Evolutionary conservation across 2,797 vertebrate species (phyloP).

Genomic region (Gymnocypris eckloni): DNA sequence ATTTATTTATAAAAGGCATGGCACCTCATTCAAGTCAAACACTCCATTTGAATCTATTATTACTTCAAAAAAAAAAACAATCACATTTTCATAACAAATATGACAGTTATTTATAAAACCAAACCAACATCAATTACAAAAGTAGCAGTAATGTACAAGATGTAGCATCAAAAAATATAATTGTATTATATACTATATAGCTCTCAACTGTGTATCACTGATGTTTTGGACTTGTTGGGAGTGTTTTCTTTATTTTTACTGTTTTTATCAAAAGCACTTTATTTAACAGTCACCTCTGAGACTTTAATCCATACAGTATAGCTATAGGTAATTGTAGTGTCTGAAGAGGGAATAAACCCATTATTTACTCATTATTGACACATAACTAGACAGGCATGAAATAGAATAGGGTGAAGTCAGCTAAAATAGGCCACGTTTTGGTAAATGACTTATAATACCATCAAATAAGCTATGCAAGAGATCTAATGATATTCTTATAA

Average conservation of each 20-base stretch:
- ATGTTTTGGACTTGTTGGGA: not conserved
- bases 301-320: not conserved
- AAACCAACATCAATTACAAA: slow-evolving; percentile 8
- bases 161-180: not conserved
- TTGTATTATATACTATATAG: not conserved
- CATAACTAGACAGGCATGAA: not conserved
- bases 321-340: not conserved
- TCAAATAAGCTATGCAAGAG: no score
- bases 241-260: not conserved
- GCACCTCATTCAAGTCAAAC: not conserved
- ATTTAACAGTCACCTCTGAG: not conserved
- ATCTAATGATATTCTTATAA: no score
- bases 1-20: not conserved
- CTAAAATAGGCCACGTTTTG: no score
- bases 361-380: not conserved
- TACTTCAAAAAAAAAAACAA: not conserved
- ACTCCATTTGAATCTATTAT: not conserved
- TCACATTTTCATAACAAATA: not conserved
- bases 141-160: not conserved
- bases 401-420: not conserved
- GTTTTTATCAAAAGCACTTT: not conserved
- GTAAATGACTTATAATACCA: no score
- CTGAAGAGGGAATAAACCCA: not conserved
- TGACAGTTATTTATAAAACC: not conserved
- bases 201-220: not conserved